Evolutionary conservation across 2,888 invertebrate species (phyloP).

Genomic region (Tuberolachnus salignus): DNA sequence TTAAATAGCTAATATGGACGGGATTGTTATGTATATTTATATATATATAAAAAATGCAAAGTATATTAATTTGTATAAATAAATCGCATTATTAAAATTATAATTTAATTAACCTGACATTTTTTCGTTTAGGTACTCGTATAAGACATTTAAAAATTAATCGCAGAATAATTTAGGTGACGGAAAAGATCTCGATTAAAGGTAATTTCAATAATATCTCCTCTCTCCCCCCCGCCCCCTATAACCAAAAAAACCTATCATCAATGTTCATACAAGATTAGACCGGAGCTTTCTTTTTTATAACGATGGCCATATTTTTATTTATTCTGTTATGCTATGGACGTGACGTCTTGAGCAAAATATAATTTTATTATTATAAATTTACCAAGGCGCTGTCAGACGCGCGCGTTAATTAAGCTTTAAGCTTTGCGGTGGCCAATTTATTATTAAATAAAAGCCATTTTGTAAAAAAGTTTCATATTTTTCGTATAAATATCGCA

Average conservation of each 20-base stretch:
- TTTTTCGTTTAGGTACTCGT: not conserved
- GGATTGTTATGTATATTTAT: not conserved
- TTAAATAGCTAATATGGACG: not conserved
- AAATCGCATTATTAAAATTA: slow-evolving; percentile 6
- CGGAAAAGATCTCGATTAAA: not conserved
- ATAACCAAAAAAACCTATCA: not conserved
- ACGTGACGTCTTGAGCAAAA: slow-evolving; percentile 22
- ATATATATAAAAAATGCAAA: not conserved
- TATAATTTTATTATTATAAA: slow-evolving; percentile 41
- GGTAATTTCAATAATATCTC: not conserved
- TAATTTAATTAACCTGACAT: not conserved
- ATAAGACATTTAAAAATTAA: not conserved
- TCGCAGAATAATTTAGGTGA: not conserved
- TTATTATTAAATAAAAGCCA: slow-evolving; percentile 37
- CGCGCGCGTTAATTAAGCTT: slow-evolving; percentile 30
- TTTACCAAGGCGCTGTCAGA: slow-evolving; percentile 8
- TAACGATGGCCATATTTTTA: not conserved
- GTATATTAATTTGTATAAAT: not conserved
- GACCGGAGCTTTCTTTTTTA: not conserved
- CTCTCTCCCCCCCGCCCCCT: not conserved
- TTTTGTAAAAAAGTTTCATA: slow-evolving; percentile 22
- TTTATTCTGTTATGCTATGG: not conserved
- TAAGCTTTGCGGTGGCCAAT: slow-evolving; percentile 9
- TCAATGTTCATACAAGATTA: not conserved
- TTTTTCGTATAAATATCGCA: not conserved